A percentile compares a stretch with the other conserved stretches of the same genome.
Evolutionary conservation across 2,113 vertebrate genomes (phyloP).

Genomic region (Xenus cinereus): DNA sequence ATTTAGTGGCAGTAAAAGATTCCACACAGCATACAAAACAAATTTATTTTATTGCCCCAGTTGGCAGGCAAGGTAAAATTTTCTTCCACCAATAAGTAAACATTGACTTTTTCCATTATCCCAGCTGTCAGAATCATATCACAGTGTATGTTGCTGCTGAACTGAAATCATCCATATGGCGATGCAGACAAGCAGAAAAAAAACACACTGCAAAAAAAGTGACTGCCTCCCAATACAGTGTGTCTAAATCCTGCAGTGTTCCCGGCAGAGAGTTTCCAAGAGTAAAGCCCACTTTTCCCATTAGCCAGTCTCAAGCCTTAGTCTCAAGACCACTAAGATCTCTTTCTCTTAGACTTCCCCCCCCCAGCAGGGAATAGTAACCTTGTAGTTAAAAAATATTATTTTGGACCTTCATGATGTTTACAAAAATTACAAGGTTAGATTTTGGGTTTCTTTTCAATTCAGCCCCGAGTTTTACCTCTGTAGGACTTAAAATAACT

Average conservation of each 20-base stretch:
- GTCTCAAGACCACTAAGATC: neutral
- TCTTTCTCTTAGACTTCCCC: neutral
- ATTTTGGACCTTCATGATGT: neutral
- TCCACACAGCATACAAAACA: conserved; percentile 3
- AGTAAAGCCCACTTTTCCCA: neutral
- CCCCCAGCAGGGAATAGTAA: neutral
- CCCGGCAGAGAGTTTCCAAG: neutral
- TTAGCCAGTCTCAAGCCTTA: neutral
- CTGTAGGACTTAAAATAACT: neutral
- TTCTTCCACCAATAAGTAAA: conserved; percentile 50
- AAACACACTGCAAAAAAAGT: neutral
- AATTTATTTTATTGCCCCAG: conserved; percentile 45
- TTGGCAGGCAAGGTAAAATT: conserved; percentile 52
- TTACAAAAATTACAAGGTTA: neutral
- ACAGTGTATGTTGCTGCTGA: conserved; percentile 12
- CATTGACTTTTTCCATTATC: conserved; percentile 51
- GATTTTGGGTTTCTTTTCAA: neutral
- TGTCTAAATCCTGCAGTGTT: neutral
- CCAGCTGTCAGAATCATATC: conserved; percentile 24
- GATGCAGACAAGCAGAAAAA: neutral
- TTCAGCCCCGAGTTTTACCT: neutral
- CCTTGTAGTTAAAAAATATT: fast-evolving
- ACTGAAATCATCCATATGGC: conserved; percentile 51
- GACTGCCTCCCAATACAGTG: neutral
- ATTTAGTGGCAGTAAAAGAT: conserved; percentile 37